These are phyloP conservation scores for Torymus texanus DNA, from an alignment of 2,888 invertebrate genomes.

Conservation along the genomic window DNA sequence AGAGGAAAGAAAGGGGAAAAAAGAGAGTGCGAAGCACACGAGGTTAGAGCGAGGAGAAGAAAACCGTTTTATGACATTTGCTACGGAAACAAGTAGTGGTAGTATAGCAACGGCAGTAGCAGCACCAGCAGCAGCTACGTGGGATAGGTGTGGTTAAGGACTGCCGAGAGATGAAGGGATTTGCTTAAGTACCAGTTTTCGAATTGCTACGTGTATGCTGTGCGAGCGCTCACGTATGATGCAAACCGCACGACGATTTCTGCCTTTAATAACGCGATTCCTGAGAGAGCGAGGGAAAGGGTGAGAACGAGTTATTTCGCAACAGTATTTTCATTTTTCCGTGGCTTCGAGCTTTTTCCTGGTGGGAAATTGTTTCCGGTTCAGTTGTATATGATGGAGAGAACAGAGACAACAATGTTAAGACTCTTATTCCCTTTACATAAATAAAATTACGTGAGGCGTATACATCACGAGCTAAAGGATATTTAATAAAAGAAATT, in stretches of 20 bases:
- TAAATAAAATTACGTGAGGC: no score
- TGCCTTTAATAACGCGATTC: constrained; percentile 25
- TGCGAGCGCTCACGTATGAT: constrained; percentile 1
- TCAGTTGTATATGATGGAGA: no score
- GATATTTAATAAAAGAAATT: no score
- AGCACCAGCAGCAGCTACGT: no score
- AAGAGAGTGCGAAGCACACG: no score
- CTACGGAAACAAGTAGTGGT: constrained; percentile 28
- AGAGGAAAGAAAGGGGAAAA: background rate
- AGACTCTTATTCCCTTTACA: no score
- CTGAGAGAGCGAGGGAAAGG: background rate
- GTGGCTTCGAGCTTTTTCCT: no score
- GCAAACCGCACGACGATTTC: constrained; percentile 21
- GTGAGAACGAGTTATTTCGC: constrained; percentile 3
- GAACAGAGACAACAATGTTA: no score
- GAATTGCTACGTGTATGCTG: constrained; percentile 11
- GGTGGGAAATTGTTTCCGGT: no score
- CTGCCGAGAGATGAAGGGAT: constrained; percentile 13
- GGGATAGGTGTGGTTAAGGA: constrained; percentile 19
- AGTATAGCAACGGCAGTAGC: no score
- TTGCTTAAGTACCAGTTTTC: constrained; percentile 32
- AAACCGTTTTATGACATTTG: constrained; percentile 42
- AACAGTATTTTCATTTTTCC: background rate
- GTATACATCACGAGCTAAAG: no score
- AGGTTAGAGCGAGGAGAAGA: background rate